Conservation (phyloP, 1,140 invertebrate genomes). For the Lucilia sericata region DNA sequence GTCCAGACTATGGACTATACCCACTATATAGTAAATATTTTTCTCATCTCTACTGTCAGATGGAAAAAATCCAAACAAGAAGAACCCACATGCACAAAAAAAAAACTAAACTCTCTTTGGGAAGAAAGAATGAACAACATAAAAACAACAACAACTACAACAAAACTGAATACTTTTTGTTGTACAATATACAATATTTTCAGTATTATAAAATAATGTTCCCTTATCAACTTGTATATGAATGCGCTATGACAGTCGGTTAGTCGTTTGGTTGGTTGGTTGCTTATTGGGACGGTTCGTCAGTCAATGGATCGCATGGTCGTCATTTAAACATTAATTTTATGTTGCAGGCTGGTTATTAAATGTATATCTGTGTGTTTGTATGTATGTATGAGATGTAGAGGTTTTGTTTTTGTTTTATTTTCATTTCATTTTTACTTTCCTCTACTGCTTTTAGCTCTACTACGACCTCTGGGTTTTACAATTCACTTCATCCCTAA, state of each 20-base stretch:
- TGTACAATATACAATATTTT: not conserved
- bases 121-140: not conserved
- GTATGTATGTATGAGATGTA: no score
- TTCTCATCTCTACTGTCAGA: not conserved
- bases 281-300: not conserved
- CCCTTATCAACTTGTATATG: slow-evolving; percentile 24
- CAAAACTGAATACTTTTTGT: not conserved
- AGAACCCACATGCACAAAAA: slow-evolving; percentile 9
- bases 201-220: slow-evolving; percentile 17
- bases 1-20: no score
- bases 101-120: slow-evolving; percentile 9
- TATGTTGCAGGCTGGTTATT: slow-evolving; percentile 18
- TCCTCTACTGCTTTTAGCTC: not conserved
- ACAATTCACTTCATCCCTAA: slow-evolving; percentile 16
- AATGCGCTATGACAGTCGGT: not conserved
- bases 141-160: not conserved
- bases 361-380: not conserved
- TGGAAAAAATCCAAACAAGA: not conserved
- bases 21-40: no score
- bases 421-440: not conserved
- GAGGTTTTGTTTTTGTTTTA: not conserved
- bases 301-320: no score
- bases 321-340: not conserved
- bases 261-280: not conserved
- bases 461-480: not conserved